phyloP scores from a whole-genome alignment of 2,113 vertebrate species.

The Urocynchramus pylzowi region DNA sequence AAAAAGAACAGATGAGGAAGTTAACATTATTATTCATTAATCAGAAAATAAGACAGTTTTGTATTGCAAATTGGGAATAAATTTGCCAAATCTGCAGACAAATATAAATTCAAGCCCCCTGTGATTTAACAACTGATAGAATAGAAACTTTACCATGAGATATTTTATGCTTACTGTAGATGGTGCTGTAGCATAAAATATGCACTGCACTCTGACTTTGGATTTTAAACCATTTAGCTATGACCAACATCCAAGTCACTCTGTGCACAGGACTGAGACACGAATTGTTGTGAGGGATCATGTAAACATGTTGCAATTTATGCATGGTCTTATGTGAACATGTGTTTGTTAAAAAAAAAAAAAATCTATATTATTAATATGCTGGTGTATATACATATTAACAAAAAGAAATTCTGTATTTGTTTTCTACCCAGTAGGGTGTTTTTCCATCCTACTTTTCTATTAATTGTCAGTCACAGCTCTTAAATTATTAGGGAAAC shows the following conservation, averaged over 20 bases:
- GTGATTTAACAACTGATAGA: not conserved
- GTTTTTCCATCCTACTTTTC: not conserved
- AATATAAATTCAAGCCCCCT: not conserved
- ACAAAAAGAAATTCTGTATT: too few species aligned
- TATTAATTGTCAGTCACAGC: not conserved
- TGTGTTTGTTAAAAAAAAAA: not conserved
- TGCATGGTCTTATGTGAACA: not conserved
- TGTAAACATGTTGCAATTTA: not conserved
- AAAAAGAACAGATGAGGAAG: not conserved
- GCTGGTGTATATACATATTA: too few species aligned
- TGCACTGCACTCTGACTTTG: not conserved
- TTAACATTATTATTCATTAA: not conserved
- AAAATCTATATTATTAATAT: not conserved
- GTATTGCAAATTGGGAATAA: not conserved
- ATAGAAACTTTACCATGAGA: not conserved
- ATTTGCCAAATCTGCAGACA: not conserved
- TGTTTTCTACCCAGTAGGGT: not conserved
- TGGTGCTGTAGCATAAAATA: constrained; percentile 52
- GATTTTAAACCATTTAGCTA: not conserved
- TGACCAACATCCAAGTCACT: not conserved
- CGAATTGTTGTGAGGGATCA: not conserved
- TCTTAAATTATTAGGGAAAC: not conserved
- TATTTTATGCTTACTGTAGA: constrained; percentile 8
- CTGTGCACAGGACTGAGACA: not conserved
- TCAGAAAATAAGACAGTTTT: not conserved